Conservation (phyloP, 2,797 vertebrate genomes). For the Taenioides sp. region DNA sequence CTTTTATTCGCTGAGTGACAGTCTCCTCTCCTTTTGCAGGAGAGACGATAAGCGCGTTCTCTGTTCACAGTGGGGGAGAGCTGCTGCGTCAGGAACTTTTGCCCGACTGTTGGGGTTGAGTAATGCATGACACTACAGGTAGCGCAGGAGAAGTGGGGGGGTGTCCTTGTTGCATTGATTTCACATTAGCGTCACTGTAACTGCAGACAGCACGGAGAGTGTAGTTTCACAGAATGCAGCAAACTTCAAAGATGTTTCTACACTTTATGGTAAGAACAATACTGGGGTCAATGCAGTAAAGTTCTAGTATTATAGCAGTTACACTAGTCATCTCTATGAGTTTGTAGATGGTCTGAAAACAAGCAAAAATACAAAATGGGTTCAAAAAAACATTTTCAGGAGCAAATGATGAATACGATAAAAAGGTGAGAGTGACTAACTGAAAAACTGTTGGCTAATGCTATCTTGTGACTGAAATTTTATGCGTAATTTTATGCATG, state of each 20-base stretch:
- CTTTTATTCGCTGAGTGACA: slow-evolving; percentile 65
- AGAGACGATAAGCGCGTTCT: slow-evolving; percentile 49
- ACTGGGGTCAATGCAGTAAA: neutral
- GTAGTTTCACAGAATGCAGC: slow-evolving; percentile 17
- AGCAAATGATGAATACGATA: no score
- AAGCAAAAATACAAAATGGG: no score
- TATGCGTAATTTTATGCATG: no score
- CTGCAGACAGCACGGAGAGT: neutral
- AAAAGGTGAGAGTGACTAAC: no score
- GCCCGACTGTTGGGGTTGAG: slow-evolving; percentile 16
- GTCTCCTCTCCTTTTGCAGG: slow-evolving; percentile 36
- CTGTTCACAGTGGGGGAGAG: slow-evolving; percentile 34
- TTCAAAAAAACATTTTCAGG: no score
- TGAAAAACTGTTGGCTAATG: no score
- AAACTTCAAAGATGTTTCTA: slow-evolving; percentile 4
- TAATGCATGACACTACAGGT: slow-evolving; percentile 35
- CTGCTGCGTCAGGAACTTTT: slow-evolving; percentile 63
- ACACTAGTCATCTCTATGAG: no score
- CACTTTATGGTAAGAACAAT: neutral
- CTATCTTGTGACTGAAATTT: no score
- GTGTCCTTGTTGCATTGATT: slow-evolving; percentile 48
- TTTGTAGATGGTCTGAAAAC: no score
- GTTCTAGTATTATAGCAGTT: neutral
- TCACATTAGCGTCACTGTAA: slow-evolving; percentile 44
- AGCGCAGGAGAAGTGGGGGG: slow-evolving; percentile 22